Evolutionary conservation across 2,888 invertebrate species (phyloP), one percentile per base, ranked within the genome.

Genomic region (Spialia ferax): DNA sequence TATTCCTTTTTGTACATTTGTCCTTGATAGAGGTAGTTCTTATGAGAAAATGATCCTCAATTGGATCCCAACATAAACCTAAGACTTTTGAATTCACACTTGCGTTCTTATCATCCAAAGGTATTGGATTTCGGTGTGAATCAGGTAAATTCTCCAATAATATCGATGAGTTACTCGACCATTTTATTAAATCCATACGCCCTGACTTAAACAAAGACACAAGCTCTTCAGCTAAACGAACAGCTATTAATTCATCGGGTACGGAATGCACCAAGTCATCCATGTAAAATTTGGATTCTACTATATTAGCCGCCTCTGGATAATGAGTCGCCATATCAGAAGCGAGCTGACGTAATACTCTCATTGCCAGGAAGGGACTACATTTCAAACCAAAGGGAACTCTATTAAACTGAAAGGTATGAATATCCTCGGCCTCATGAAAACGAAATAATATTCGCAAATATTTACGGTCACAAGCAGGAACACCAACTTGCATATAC

Each of bases 191-290:
- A 2, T 45, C 45, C 15, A 45, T 18, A 0, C 8, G 1, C 15
- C 45, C 18, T 5, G 45, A 15, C 15, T 5, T 45, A n/a, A 45
- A 45, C 45, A 45, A 18, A 6, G 7, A 7, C 2, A 45, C 10
- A 4, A 45, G 8, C 18, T 45, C 18, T 2, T 8, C 10, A 5
- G 45, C 15, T 2, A 45, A 18, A 2, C 8, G 45, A 7, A 45
- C 18, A 10, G 45, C 45, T 1, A 18, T 18, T 1, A 18, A 15
- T 0, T 45, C 18, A 45, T 45, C 45, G 15, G 18, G 2, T 1
- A 45, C 45, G 2, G 45, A 45, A 18, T 45, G 45, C 8, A 45
- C 45, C 18, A 45, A 45, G 15, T 45, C 45, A 45, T 45, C 45
- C 45, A 45, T 45, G 8, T 45, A 45, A 8, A 45, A 2, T 18